phyloP scores from a whole-genome alignment of 2,113 vertebrate species.

The Tetrao urogallus region DNA sequence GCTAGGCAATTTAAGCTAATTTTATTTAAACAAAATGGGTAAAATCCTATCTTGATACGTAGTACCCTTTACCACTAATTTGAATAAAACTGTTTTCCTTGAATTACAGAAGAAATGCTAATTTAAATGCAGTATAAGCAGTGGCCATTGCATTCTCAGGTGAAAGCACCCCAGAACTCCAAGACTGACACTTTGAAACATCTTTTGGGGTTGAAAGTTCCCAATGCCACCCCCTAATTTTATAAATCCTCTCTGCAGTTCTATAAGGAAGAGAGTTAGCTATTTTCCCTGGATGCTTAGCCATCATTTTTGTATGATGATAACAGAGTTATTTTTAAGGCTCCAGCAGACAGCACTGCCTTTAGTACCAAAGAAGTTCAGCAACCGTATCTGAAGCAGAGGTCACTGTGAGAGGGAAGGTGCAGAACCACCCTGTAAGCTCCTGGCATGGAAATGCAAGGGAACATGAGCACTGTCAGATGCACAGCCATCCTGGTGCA shows the following conservation, averaged over 20 bases:
- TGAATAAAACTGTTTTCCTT: not conserved
- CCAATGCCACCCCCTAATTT: not conserved
- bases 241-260: not conserved
- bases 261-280: not conserved
- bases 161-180: not conserved
- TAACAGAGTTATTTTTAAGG: not conserved
- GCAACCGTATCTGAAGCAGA: not conserved
- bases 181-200: not conserved
- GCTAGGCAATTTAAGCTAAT: not conserved
- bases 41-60: not conserved
- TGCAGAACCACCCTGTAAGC: not conserved
- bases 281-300: not conserved
- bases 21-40: not conserved
- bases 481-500: not conserved
- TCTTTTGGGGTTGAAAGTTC: not conserved
- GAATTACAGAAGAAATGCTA: not conserved
- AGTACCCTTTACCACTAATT: not conserved
- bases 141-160: not conserved
- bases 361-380: not conserved
- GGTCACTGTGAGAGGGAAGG: not conserved
- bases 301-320: not conserved
- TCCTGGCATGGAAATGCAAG: not conserved
- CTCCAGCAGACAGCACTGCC: not conserved
- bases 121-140: not conserved
- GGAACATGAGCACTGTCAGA: not conserved